Evolutionary conservation across 2,888 invertebrate species (phyloP).

Genomic region (Xanthia togata): DNA sequence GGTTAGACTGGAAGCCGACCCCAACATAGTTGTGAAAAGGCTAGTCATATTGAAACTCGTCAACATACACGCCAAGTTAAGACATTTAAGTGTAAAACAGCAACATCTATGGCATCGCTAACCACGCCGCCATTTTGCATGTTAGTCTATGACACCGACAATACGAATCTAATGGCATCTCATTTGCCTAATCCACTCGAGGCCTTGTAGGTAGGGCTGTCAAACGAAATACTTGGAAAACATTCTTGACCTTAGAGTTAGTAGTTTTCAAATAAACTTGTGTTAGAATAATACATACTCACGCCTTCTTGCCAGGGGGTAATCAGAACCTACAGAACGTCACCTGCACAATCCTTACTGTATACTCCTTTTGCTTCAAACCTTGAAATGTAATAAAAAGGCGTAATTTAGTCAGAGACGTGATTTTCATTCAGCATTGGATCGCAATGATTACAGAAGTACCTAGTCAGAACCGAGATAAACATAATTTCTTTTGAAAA

Average conservation of each 20-base stretch:
- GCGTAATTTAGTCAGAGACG: not conserved
- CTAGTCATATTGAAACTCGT: not conserved
- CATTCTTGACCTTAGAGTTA: not conserved
- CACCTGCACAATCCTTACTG: not conserved
- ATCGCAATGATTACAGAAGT: not conserved
- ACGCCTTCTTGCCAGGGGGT: not conserved
- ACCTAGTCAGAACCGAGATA: not conserved
- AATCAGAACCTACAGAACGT: not conserved
- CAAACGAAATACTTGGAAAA: conserved; percentile 1
- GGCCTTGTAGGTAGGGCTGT: conserved; percentile 38
- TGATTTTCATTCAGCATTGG: not conserved
- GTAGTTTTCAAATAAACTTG: not conserved
- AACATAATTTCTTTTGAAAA: not conserved
- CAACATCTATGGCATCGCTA: conserved; percentile 12
- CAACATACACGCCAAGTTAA: not conserved
- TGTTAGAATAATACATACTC: not conserved
- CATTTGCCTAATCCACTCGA: conserved; percentile 54
- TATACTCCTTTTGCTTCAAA: not conserved
- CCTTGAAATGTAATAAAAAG: not conserved
- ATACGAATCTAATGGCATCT: conserved; percentile 53
- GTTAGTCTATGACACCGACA: conserved; percentile 42
- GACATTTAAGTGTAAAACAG: conserved; percentile 21
- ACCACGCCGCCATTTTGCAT: conserved; percentile 34
- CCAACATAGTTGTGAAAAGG: not conserved
- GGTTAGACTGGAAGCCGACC: not conserved